phyloP scores from a whole-genome alignment of 2,797 vertebrate genomes.

The Coendou prehensilis region DNA sequence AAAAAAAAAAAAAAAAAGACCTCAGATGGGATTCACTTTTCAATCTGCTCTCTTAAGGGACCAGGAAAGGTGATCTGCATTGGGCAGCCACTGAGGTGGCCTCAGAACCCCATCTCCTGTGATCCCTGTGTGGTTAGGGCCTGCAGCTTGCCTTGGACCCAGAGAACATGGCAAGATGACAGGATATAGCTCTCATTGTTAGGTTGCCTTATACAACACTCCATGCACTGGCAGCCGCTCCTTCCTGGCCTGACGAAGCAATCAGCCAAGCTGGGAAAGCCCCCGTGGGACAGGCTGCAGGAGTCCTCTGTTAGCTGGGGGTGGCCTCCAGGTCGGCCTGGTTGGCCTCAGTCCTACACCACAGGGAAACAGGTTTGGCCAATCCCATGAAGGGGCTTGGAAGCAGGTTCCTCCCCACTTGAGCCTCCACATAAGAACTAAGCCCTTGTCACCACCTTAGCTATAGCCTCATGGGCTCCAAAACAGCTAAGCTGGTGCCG shows the following conservation, averaged over 20 bases:
- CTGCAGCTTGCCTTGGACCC: not conserved
- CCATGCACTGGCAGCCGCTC: not conserved
- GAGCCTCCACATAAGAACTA: not conserved
- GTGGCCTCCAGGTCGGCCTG: no score
- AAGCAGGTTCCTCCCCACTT: not conserved
- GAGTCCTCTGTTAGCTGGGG: not conserved
- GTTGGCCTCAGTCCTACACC: not conserved
- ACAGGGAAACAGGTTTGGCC: not conserved
- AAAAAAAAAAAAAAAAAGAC: not conserved
- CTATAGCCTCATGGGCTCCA: not conserved
- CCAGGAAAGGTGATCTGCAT: not conserved
- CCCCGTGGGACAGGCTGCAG: accelerated
- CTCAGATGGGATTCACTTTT: not conserved
- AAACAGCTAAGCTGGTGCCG: accelerated
- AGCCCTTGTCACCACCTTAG: no score
- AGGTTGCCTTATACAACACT: accelerated
- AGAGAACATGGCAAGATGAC: not conserved
- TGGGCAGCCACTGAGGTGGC: not conserved
- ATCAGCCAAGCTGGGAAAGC: not conserved
- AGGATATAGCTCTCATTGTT: not conserved
- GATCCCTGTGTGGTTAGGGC: not conserved
- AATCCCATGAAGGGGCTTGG: not conserved
- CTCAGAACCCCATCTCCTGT: not conserved
- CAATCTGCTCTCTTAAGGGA: not conserved
- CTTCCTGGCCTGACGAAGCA: not conserved